Evolutionary conservation across 30 jellyfish, hydroid and myxozoan genomes (phyloP).

Genomic region (Chironex yamaguchii): DNA sequence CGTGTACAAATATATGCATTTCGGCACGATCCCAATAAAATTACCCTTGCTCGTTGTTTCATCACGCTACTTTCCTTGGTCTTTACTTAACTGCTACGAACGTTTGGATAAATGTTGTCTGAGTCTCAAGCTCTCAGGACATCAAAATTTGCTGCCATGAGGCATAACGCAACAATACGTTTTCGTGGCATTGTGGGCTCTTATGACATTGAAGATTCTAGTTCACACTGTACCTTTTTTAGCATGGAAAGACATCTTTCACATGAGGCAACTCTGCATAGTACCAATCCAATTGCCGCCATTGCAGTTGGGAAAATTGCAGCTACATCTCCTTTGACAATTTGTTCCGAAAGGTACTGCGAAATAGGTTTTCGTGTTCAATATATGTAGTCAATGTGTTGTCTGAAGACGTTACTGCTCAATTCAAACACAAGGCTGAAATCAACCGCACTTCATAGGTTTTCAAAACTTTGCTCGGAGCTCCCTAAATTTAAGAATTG

Average conservation of each 20-base stretch:
- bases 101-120: too few species aligned
- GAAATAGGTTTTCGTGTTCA: conserved; percentile 2
- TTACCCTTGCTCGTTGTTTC: neutral
- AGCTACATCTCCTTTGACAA: conserved; percentile 27
- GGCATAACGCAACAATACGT: too few species aligned
- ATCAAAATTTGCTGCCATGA: too few species aligned
- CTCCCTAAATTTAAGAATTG: conserved; percentile 17
- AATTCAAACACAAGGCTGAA: conserved; percentile 10
- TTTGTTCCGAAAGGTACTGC: conserved; percentile 2
- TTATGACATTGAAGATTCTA: too few species aligned
- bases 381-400: neutral
- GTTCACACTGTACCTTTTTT: conserved; percentile 28
- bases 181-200: too few species aligned
- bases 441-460: conserved; percentile 6
- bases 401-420: conserved; percentile 10
- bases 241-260: conserved; percentile 55
- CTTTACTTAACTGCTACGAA: too few species aligned
- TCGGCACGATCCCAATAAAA: conserved; percentile 13
- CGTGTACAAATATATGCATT: conserved; percentile 10
- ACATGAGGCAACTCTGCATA: conserved; percentile 60
- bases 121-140: too few species aligned
- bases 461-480: conserved; percentile 32
- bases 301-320: conserved; percentile 10
- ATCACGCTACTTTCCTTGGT: too few species aligned
- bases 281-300: too few species aligned